phyloP scores from a whole-genome alignment of 2,113 vertebrate species.

The Blennius ocellaris region DNA sequence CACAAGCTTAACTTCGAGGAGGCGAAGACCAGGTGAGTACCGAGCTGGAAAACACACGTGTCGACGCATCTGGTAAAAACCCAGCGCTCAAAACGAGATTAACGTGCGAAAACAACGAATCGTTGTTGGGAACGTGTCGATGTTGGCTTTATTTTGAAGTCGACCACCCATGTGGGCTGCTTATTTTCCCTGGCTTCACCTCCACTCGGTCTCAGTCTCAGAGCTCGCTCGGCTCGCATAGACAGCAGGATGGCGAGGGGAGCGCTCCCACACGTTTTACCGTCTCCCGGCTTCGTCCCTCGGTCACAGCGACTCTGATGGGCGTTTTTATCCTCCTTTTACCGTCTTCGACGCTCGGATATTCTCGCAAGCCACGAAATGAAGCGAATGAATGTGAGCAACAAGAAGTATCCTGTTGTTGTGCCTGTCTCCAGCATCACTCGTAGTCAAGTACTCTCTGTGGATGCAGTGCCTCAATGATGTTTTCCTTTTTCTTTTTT shows the following conservation, averaged over 20 bases:
- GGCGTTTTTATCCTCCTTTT: constrained; percentile 67
- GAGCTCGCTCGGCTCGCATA: constrained; percentile 64
- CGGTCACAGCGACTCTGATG: constrained; percentile 74
- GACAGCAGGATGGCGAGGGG: constrained; percentile 73
- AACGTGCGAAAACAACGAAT: too few species aligned
- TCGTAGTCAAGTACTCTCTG: constrained; percentile 56
- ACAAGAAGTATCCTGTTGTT: constrained; percentile 75
- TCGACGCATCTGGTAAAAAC: background rate
- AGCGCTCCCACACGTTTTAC: constrained; percentile 60
- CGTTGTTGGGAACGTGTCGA: background rate
- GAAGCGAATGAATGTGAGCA: constrained; percentile 87
- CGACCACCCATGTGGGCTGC: background rate
- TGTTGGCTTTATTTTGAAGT: constrained; percentile 60
- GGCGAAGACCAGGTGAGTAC: constrained; percentile 12
- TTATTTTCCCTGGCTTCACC: constrained; percentile 14
- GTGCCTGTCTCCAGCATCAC: constrained; percentile 68
- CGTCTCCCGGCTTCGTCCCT: constrained; percentile 65
- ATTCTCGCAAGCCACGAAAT: constrained; percentile 74
- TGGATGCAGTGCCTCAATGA: constrained; percentile 65
- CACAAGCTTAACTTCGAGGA: background rate
- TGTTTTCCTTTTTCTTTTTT: constrained; percentile 9
- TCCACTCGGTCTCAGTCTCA: constrained; percentile 24
- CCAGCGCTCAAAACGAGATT: background rate
- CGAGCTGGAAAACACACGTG: too few species aligned
- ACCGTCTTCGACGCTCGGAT: constrained; percentile 73